Percentiles rank a stretch among this genome's conserved stretches.
These are phyloP conservation scores for Euwallacea fornicatus DNA, from an alignment of 1,140 invertebrate genomes.

Conservation along the genomic window DNA sequence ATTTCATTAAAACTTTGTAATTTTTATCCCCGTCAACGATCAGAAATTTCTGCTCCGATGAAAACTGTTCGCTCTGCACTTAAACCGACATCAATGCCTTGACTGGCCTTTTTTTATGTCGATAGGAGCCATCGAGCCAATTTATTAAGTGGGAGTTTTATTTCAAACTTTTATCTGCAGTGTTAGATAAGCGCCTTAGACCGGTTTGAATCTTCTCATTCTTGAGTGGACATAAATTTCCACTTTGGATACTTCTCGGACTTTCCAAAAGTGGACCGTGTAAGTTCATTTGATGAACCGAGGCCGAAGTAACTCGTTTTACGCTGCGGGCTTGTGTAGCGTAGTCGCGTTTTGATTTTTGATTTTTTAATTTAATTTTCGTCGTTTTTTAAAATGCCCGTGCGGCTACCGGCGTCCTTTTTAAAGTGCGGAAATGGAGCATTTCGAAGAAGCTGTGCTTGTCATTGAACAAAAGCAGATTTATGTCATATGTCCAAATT, in stretches of 20 bases:
- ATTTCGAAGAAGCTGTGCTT: no score
- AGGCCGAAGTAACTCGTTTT: no score
- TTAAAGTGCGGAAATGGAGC: no score
- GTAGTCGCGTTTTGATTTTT: no score
- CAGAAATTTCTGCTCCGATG: slow-evolving; percentile 15
- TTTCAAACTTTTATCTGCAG: slow-evolving; percentile 23
- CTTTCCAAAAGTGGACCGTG: no score
- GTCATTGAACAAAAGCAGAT: no score
- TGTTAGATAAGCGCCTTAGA: slow-evolving; percentile 8
- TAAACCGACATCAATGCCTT: slow-evolving; percentile 10
- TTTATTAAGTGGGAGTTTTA: slow-evolving; percentile 15
- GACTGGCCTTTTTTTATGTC: slow-evolving; percentile 8
- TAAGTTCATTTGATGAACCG: no score
- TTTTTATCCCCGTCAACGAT: slow-evolving; percentile 21
- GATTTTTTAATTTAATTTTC: no score
- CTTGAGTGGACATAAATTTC: not conserved
- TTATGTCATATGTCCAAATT: no score
- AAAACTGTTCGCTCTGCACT: slow-evolving; percentile 16
- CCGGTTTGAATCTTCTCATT: not conserved
- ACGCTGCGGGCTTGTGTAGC: no score
- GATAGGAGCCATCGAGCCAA: slow-evolving; percentile 11
- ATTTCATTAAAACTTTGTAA: slow-evolving; percentile 33
- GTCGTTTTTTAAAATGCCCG: no score
- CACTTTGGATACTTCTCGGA: not conserved
- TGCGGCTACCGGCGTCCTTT: no score